Conservation (phyloP, 1,140 invertebrate species). For the Orchestia grillus region DNA sequence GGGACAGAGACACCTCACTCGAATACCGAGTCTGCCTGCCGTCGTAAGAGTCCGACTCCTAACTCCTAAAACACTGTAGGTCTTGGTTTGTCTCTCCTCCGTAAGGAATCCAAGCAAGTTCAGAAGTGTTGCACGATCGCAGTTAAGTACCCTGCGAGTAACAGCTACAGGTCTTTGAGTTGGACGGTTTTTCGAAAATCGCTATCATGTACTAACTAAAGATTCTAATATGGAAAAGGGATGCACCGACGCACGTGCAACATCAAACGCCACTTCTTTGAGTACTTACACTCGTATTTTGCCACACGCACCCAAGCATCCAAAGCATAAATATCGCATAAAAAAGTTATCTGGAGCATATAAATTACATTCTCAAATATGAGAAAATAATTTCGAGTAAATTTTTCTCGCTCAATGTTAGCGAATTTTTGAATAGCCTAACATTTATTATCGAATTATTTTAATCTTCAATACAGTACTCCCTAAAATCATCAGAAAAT, state of each 20-base stretch:
- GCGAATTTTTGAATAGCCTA: too few species aligned
- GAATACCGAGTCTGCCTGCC: background rate
- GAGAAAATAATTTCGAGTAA: too few species aligned
- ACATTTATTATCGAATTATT: background rate
- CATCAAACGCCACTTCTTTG: background rate
- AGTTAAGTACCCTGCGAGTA: background rate
- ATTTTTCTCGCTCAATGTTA: too few species aligned
- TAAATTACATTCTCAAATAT: too few species aligned
- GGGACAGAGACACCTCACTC: background rate
- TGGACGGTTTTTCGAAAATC: background rate
- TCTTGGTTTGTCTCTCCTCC: background rate
- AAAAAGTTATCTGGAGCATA: too few species aligned
- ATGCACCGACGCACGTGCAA: background rate
- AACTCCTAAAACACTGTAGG: background rate
- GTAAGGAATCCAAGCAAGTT: background rate
- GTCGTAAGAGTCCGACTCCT: too few species aligned
- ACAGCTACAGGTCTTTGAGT: background rate
- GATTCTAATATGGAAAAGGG: background rate
- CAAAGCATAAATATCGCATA: background rate
- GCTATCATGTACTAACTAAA: background rate
- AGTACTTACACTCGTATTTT: too few species aligned
- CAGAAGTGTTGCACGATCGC: too few species aligned
- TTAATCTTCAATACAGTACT: background rate
- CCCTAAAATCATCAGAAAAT: background rate
- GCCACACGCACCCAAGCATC: too few species aligned